These are phyloP conservation scores for Caenorhabditis doughertyi DNA, from an alignment of 2,888 invertebrate species.

Conservation along the genomic window DNA sequence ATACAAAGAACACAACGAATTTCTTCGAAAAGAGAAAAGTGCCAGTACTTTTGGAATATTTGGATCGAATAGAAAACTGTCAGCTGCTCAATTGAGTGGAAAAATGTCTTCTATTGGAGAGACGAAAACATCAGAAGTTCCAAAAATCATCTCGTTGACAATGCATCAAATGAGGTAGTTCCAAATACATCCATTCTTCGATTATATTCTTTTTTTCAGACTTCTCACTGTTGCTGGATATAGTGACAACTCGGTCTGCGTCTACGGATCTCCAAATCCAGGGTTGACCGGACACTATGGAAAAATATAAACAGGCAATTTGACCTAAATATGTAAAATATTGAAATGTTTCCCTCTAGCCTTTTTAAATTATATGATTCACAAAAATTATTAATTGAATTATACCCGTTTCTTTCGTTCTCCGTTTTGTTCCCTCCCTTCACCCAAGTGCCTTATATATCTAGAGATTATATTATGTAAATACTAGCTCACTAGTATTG, in stretches of 20 bases:
- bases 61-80: conserved; percentile 34
- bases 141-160: conserved; percentile 54
- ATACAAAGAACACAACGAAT: no score
- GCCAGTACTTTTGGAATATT: conserved; percentile 37
- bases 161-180: conserved; percentile 66
- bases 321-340: neutral
- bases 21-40: conserved; percentile 4
- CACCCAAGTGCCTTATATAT: neutral
- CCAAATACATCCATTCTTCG: neutral
- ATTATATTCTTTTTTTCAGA: conserved; percentile 62
- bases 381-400: neutral
- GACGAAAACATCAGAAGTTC: neutral
- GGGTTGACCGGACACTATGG: conserved; percentile 55
- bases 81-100: conserved; percentile 11
- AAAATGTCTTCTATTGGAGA: neutral
- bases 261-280: conserved; percentile 53
- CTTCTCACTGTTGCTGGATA: conserved; percentile 60
- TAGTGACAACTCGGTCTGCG: conserved; percentile 59
- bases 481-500: conserved; percentile 1
- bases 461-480: neutral
- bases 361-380: neutral
- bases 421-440: neutral
- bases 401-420: neutral
- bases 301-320: neutral
- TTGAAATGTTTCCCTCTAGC: neutral